phyloP scores from a whole-genome alignment of 2,888 invertebrate species.

The Belgica antarctica region DNA sequence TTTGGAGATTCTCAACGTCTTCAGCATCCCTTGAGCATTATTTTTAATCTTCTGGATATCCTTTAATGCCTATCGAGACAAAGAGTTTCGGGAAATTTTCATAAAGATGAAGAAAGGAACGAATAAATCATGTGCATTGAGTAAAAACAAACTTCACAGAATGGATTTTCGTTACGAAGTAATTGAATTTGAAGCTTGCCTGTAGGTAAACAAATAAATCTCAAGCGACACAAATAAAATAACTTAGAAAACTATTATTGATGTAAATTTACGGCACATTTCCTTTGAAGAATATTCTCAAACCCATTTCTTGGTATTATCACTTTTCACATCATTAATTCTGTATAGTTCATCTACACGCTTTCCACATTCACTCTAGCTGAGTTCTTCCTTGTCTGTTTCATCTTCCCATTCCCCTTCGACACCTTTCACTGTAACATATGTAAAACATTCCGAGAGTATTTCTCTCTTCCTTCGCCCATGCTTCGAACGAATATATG shows the following conservation, averaged over 20 bases:
- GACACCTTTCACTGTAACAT: slow-evolving; percentile 14
- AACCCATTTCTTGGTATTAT: slow-evolving; percentile 27
- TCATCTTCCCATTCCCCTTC: not conserved
- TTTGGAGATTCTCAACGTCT: not conserved
- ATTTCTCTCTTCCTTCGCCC: slow-evolving; percentile 3
- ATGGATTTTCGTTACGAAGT: slow-evolving; percentile 16
- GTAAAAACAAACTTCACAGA: too few relatives aligned
- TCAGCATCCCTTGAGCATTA: not conserved
- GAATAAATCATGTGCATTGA: slow-evolving; percentile 5
- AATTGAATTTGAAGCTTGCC: slow-evolving; percentile 33
- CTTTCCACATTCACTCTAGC: not conserved
- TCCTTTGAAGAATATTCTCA: not conserved
- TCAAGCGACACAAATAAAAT: not conserved
- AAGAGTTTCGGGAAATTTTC: not conserved
- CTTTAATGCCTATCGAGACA: not conserved
- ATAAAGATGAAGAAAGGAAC: not conserved
- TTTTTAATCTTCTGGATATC: not conserved
- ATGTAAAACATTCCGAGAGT: slow-evolving; percentile 32
- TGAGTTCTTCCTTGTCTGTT: not conserved
- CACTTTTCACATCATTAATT: slow-evolving; percentile 43
- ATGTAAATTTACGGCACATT: not conserved
- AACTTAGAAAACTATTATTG: slow-evolving; percentile 5
- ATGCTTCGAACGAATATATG: slow-evolving; percentile 31
- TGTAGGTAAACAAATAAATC: not conserved
- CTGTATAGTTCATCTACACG: slow-evolving; percentile 39